Base-by-base conservation (phyloP, 2,113 vertebrate species). In the Strix aluco region DNA sequence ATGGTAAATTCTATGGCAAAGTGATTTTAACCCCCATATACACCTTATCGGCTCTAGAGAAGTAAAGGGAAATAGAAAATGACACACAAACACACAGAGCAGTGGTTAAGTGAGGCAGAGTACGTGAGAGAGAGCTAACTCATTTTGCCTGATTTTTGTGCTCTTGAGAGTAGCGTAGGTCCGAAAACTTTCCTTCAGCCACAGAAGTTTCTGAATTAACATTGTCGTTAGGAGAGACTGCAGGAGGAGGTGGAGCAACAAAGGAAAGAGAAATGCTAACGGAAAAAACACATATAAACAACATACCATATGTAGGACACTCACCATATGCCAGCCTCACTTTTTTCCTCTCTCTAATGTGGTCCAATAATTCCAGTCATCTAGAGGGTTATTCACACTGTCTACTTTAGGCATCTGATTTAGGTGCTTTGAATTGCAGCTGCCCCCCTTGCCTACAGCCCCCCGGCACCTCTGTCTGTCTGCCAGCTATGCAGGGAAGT, bases 281-380 rank as follows among this genome's bases (percentile, higher is more conserved):
- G 62, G 91, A 96, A 92, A 94, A 96, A 96, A 92, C 69, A 93
- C 81, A 92, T 66, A 92, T 91, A 97, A 96, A 95, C 92, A 97
- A 92, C 54, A 81, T 89, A 91, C 88, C 96, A 95, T 96, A 96
- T 92, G 91, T 67, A 92, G 73, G 95, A 96, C 91, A 80, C 54
- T 92, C 81, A 80, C 91, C 96, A 96, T 95, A 94, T 94, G 92
- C 89, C 97, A 94, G 84, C 65, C 83, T 94, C 73, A 94, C 78
- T 94, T 91, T 90, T 96, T 96, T 92, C 29, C 51, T 62, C 69
- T 81, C 66, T 95, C 80, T 92, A 89, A 89, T 87, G 91, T 90
- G 81, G 89, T 92, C 73, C 90, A 96, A 61, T 95, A 97, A 96
- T 87, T 95, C 73, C 86, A 94, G 81, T 51, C 70, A 81, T 92